Base-by-base conservation (phyloP, 2,113 vertebrate species). In the Ptychochromis oligacanthus region DNA sequence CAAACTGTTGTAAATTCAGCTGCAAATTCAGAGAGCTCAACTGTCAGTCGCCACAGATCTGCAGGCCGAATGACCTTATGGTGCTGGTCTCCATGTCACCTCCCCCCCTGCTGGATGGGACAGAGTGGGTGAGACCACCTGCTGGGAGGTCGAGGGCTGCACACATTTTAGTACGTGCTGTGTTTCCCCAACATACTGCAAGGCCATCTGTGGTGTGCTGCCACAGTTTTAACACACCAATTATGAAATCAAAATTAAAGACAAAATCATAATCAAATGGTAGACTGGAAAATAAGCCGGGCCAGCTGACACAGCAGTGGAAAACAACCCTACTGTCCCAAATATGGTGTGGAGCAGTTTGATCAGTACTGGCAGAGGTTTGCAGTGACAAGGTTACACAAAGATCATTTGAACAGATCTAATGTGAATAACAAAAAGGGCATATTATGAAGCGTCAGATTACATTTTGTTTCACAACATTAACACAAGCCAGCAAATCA, bases 61-160 rank as follows among this genome's bases (percentile, higher is more conserved):
- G 59, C 70, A 57, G 77, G 76, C 80, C 80, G 6, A 22, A 13
- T 28, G 54, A 36, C 82, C 82, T 60, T 78, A 87, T 89, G 84
- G 81, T 75, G 56, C 65, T 57, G 80, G 79, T 76, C 88, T 59
- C 17, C 10, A 17, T 70, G 18, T 46, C 65, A 56, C 65, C 34
- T 14, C 28, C 34, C 64, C 80, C 65, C 65, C 8, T n/a, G 54
- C 81, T 49, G 80, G 65, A 75, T 34, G 67, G 80, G 80, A 52
- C 81, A 83, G 84, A 79, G 38, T 18, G 80, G 80, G 60, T 62
- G 74, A 77, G 24, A 59, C 54, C 77, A 80, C 76, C 79, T 59
- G 82, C 70, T 77, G 84, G 28, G 67, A 55, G 74, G 81, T 64
- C 77, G 9, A 64, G 52, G 54, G 75, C 60, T 59, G 6, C 18